Conservation (phyloP, 30 jellyfish, hydroid and myxozoan species). For the Sanderia malayensis region DNA sequence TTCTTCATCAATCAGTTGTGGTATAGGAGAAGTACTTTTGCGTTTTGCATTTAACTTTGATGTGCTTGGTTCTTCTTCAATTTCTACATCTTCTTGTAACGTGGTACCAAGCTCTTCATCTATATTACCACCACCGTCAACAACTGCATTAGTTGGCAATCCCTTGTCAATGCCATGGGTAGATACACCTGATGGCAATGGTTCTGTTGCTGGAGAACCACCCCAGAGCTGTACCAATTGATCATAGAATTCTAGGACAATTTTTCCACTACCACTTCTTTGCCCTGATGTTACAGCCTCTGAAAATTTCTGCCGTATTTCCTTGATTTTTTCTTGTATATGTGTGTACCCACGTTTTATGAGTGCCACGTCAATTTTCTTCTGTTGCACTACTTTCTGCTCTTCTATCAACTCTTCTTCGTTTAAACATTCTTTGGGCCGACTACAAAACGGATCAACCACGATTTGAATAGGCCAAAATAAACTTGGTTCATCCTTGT, state of each 20-base stretch:
- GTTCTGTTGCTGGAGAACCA: slow-evolving; percentile 45
- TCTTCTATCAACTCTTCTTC: neutral
- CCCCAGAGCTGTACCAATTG: slow-evolving; percentile 38
- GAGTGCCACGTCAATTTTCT: slow-evolving; percentile 33
- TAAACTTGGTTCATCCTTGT: slow-evolving; percentile 22
- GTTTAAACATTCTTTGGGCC: slow-evolving; percentile 11
- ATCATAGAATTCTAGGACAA: slow-evolving; percentile 30
- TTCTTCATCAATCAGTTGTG: slow-evolving; percentile 42
- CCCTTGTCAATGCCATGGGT: slow-evolving; percentile 18
- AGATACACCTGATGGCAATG: slow-evolving; percentile 17
- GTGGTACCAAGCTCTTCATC: neutral
- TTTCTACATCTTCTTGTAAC: neutral
- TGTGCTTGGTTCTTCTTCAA: slow-evolving; percentile 1
- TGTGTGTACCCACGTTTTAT: slow-evolving; percentile 28
- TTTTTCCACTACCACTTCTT: slow-evolving; percentile 55
- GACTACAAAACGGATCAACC: slow-evolving; percentile 19
- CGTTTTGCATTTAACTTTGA: slow-evolving; percentile 23
- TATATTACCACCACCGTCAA: slow-evolving; percentile 8
- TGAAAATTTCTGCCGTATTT: slow-evolving; percentile 43
- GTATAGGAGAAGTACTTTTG: slow-evolving; percentile 35
- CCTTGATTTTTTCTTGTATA: slow-evolving; percentile 53
- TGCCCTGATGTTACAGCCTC: slow-evolving; percentile 43
- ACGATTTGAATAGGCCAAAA: slow-evolving; percentile 42
- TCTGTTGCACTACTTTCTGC: slow-evolving; percentile 7
- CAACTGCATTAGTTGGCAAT: slow-evolving; percentile 1